phyloP scores from a whole-genome alignment of 1,140 invertebrate genomes.

The Drosophila pectinifera region DNA sequence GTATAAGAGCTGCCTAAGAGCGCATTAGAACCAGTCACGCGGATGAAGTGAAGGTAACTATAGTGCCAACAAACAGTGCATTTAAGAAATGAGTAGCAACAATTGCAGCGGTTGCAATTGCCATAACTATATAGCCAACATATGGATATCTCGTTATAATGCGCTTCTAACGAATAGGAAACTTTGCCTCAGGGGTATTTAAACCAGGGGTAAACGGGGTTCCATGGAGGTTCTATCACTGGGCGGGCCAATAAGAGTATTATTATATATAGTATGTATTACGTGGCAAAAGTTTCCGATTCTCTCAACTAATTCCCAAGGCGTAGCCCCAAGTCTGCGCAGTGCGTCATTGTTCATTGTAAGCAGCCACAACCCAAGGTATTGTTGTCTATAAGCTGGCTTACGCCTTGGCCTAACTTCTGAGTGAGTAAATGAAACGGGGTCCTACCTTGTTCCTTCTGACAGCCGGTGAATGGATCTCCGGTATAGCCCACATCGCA shows the following conservation, averaged over 20 bases:
- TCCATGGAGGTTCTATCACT: no score
- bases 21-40: constrained; percentile 63
- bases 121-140: neutral
- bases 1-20: constrained; percentile 31
- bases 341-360: constrained; percentile 38
- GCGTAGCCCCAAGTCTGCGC: constrained; percentile 52
- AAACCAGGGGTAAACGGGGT: neutral
- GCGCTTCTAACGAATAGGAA: constrained; percentile 56
- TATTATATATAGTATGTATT: no score
- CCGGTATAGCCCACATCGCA: constrained; percentile 90
- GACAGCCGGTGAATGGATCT: constrained; percentile 91
- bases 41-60: constrained; percentile 4
- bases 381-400: constrained; percentile 40
- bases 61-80: constrained; percentile 17
- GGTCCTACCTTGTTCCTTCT: constrained; percentile 87
- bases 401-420: constrained; percentile 68
- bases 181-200: constrained; percentile 29
- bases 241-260: neutral
- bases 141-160: constrained; percentile 35
- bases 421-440: constrained; percentile 32
- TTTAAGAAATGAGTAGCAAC: neutral
- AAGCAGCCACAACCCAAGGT: constrained; percentile 53
- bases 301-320: constrained; percentile 31
- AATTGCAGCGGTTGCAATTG: constrained; percentile 42
- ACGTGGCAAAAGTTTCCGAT: constrained; percentile 75